Percentiles rank a stretch among this genome's conserved stretches.
phyloP scores from a whole-genome alignment of 2,888 invertebrate genomes.

The Oasisia sp. region DNA sequence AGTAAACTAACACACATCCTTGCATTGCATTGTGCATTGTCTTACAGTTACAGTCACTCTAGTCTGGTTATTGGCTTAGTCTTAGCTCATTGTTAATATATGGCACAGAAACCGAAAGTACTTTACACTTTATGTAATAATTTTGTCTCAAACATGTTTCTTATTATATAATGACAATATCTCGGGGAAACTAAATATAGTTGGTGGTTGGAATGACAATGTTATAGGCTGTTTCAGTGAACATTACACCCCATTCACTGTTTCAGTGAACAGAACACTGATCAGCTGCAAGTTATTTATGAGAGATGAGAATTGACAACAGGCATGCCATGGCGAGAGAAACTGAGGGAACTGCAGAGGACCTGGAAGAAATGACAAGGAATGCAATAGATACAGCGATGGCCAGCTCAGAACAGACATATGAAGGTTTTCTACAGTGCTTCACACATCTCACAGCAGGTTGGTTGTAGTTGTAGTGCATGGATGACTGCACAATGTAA shows the following conservation, averaged over 20 bases:
- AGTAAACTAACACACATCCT: no score
- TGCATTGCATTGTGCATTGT: no score
- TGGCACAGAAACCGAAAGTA: no score
- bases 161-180: no score
- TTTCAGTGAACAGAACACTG: neutral
- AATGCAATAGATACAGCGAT: neutral
- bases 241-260: neutral
- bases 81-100: no score
- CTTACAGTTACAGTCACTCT: no score
- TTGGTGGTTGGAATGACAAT: neutral
- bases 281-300: neutral
- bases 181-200: neutral
- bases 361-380: neutral
- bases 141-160: no score
- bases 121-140: no score
- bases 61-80: no score
- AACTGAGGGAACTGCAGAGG: neutral
- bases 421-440: neutral
- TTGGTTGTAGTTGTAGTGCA: neutral
- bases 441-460: neutral
- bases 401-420: neutral
- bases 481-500: neutral
- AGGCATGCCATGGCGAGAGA: neutral
- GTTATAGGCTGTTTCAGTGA: neutral
- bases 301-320: conserved; percentile 12